Conservation (phyloP, 2,888 invertebrate species). For the Tanypteryx hageni region DNA sequence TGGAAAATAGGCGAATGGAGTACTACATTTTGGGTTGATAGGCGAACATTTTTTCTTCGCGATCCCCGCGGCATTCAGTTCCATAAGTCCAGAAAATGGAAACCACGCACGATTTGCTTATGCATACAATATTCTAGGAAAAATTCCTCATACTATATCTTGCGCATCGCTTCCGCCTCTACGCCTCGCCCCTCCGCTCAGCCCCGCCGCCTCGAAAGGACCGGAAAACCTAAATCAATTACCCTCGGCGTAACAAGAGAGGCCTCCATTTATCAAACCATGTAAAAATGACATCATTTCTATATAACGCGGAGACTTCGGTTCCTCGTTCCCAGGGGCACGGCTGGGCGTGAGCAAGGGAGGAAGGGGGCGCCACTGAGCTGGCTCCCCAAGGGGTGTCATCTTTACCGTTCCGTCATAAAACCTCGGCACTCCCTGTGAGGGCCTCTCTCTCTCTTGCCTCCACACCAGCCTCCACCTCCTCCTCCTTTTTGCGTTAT, state of each 20-base stretch:
- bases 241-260: conserved; percentile 51
- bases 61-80: too few relatives aligned
- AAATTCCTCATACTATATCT: not conserved
- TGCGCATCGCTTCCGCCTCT: not conserved
- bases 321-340: not conserved
- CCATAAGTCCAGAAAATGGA: too few relatives aligned
- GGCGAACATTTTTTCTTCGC: too few relatives aligned
- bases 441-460: not conserved
- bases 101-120: not conserved
- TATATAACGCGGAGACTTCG: conserved; percentile 9
- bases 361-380: not conserved
- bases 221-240: conserved; percentile 59
- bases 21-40: too few relatives aligned
- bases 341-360: not conserved
- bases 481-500: not conserved
- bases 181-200: not conserved
- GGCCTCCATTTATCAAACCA: conserved; percentile 54
- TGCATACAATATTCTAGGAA: not conserved
- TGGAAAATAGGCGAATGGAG: too few relatives aligned
- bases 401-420: conserved; percentile 62
- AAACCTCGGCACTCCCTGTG: conserved; percentile 23
- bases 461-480: too few relatives aligned
- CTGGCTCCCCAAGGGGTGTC: conserved; percentile 45
- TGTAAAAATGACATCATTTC: conserved; percentile 52
- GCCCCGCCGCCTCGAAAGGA: not conserved